These are phyloP conservation scores for Branchipolynoe longqiensis DNA, from an alignment of 2,888 invertebrate genomes.

Conservation along the genomic window DNA sequence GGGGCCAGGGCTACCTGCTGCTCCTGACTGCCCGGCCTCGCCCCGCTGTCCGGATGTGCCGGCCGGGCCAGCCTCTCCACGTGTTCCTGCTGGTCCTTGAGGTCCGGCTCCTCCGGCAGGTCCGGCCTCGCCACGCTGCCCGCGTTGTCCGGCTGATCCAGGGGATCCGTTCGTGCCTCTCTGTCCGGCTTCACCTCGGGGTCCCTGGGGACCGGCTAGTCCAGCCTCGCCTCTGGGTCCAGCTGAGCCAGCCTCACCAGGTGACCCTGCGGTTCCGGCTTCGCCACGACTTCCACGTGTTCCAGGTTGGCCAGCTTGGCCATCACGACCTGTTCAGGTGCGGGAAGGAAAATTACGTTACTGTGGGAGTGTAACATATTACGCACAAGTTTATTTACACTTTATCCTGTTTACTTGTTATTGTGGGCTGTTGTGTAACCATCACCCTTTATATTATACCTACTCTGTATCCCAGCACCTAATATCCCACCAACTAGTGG, in stretches of 20 bases:
- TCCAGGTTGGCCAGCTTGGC: conserved; percentile 56
- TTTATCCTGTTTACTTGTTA: too few relatives aligned
- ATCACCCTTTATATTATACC: too few relatives aligned
- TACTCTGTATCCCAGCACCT: too few relatives aligned
- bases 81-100: conserved; percentile 37
- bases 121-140: conserved; percentile 41
- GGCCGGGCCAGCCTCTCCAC: conserved; percentile 59
- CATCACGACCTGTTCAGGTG: conserved; percentile 29
- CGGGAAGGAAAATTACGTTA: too few relatives aligned
- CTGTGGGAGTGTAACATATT: too few relatives aligned
- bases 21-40: conserved; percentile 57
- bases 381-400: too few relatives aligned
- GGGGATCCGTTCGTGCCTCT: conserved; percentile 60
- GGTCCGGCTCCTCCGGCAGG: conserved; percentile 21
- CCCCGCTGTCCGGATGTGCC: conserved; percentile 52
- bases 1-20: conserved; percentile 60
- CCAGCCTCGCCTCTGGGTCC: conserved; percentile 62
- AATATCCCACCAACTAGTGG: too few relatives aligned
- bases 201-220: conserved; percentile 42
- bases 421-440: too few relatives aligned
- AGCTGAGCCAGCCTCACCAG: conserved; percentile 66
- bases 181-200: conserved; percentile 49
- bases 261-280: conserved; percentile 84
- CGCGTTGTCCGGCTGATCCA: conserved; percentile 45
- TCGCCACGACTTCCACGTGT: conserved; percentile 55